Evolutionary conservation across 1,140 invertebrate genomes (phyloP), one percentile per base, ranked within the genome.

Genomic region (Diploscapter pachys): DNA sequence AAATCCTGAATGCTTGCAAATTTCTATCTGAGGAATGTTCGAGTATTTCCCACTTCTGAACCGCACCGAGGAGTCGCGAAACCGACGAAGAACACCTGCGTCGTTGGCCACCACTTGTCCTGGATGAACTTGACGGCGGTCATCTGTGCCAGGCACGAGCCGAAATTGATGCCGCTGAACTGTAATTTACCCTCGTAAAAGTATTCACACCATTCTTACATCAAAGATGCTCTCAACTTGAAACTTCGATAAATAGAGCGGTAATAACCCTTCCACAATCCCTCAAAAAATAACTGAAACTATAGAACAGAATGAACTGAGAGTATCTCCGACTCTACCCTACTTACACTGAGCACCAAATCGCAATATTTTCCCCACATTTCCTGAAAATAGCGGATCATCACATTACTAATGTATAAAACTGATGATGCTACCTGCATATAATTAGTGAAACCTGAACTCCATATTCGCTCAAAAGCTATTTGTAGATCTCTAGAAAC

Each of bases 381-480:
- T 50, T 59, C 8, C 54, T n/a, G 59, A 31, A 31, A 31, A 31
- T 31, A 31, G 1, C 31, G 31, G 31, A 31, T 31, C 31, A 31
- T 31, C 31, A 0, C 31, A 31, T 31, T 31, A 31, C 31, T 31
- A 31, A 31, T 1, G 31, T 31, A 1, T 31, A 31, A 31, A 31
- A 31, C 31, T 31, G 31, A 31, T 31, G 31, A 31, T 31, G 1
- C 1, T 31, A 31, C 31, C 31, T 31, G 31, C 68, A 70, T 70
- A 61, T 70, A 70, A 9, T 56, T 59, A 50, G 56, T 59, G 2
- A 70, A 51, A 4, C 68, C 68, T 52, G 51, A 61, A 59, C 63
- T 70, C 68, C 68, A 70, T 13, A 70, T 49, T 59, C 68, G 50
- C 63, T 59, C 68, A 49, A 70, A 70, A n/a, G 68, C 68, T 3